Evolutionary conservation across 2,113 vertebrate species (phyloP), one percentile per base, ranked within the genome.

Genomic region (Mirza zaza): DNA sequence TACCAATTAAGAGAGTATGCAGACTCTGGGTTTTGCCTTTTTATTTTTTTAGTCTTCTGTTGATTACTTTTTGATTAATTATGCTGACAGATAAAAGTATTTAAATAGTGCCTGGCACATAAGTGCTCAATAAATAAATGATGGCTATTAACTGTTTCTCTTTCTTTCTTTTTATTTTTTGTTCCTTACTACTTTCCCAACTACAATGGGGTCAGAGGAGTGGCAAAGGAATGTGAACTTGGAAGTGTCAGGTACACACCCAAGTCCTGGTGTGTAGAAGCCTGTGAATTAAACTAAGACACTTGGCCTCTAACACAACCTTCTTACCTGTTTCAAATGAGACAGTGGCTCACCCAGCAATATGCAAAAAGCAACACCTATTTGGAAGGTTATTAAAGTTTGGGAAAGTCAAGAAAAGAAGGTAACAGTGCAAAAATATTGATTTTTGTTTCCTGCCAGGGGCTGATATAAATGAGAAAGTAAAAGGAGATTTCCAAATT

Each of bases 11-110:
- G 2, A 18, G 79, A 39, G 12, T 6, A 14, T 52, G 52, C 57
- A 76, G 65, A 80, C 61, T 50, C 27, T 3, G n/a, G 42, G n/a
- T 76, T 77, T 52, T 25, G 3, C 79, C 2, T 17, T 21, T 45
- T 52, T 57, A n/a, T 45, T 36, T 52, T 83, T 42, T 61, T 75
- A 63, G 52, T 83, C 52, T 80, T 39, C 25, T 71, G 25, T 10
- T 63, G 42, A 82, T 50, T 55, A 75, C 6, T 76, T 93, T 70
- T 50, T 93, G n/a, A 94, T 82, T 32, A 77, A 77, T 92, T 82
- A 83, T 21, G 12, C 5, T 45, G 45, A 52, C 12, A 77, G 63
- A 91, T 32, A 15, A 57, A 36, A 80, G 27, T 73, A 89, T 71
- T 92, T 85, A 80, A 84, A 88, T 12, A 87, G 55, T 45, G 18